A percentile compares a stretch with the other conserved stretches of the same genome.
Evolutionary conservation across 2,888 invertebrate genomes (phyloP).

Genomic region (Lepeophtheirus nordmannii): DNA sequence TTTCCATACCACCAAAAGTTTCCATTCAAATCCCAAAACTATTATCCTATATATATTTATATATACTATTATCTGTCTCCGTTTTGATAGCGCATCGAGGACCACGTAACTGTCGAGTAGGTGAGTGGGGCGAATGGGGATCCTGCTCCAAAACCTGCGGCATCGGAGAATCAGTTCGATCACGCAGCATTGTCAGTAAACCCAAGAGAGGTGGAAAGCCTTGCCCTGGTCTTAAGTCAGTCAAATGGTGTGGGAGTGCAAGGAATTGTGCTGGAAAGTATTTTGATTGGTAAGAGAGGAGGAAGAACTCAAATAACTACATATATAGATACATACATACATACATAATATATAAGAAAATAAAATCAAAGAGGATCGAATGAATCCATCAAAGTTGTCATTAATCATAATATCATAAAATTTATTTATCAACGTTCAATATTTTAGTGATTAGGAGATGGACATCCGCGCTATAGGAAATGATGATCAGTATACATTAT

Average conservation of each 20-base stretch:
- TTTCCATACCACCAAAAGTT: too few relatives aligned
- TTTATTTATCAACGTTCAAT: too few relatives aligned
- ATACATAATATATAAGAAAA: too few relatives aligned
- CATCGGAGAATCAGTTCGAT: conserved; percentile 69
- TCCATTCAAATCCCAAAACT: too few relatives aligned
- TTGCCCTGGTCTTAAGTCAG: conserved; percentile 68
- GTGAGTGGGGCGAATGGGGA: conserved; percentile 73
- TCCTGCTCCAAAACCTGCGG: conserved; percentile 74
- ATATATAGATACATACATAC: too few relatives aligned
- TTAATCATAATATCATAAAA: too few relatives aligned
- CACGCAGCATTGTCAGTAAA: conserved; percentile 56
- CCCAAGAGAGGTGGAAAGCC: conserved; percentile 60
- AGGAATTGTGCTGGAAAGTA: conserved; percentile 46
- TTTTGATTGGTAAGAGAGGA: conserved; percentile 44
- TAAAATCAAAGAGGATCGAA: too few relatives aligned
- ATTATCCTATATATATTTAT: too few relatives aligned
- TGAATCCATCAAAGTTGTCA: too few relatives aligned
- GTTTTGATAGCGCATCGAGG: neutral
- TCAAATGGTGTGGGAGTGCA: conserved; percentile 71
- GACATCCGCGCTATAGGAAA: too few relatives aligned
- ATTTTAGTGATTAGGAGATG: too few relatives aligned
- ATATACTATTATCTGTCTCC: neutral
- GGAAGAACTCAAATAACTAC: neutral
- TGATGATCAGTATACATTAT: too few relatives aligned
- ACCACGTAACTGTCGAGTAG: conserved; percentile 56